A percentile compares a stretch with the other conserved stretches of the same genome.
phyloP scores from a whole-genome alignment of 2,113 vertebrate genomes.

The Dunckerocampus dactyliophorus region DNA sequence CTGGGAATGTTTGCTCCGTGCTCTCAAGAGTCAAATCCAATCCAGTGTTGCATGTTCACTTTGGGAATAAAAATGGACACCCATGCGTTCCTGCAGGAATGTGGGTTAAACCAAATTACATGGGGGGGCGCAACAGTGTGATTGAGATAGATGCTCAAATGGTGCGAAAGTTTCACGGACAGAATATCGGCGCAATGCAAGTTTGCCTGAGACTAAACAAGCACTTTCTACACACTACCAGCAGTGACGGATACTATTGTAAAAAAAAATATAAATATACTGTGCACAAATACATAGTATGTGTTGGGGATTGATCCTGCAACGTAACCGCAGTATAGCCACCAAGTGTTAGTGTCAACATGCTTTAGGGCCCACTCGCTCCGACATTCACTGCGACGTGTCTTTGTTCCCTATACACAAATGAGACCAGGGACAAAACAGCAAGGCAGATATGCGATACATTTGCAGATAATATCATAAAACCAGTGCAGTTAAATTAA shows the following conservation, averaged over 20 bases:
- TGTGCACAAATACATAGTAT: background rate
- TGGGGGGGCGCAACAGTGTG: no score
- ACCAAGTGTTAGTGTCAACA: constrained; percentile 10
- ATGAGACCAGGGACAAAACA: constrained; percentile 19
- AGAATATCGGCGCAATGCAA: constrained; percentile 15
- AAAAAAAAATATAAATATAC: background rate
- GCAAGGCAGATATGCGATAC: constrained; percentile 27
- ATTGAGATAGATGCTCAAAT: background rate
- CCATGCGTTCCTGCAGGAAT: constrained; percentile 20
- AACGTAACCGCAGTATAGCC: background rate
- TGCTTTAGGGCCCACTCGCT: constrained; percentile 12
- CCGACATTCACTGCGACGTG: constrained; percentile 25
- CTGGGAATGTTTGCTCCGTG: constrained; percentile 20
- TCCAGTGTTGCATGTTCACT: background rate
- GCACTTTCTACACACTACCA: constrained; percentile 5
- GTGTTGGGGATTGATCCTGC: background rate
- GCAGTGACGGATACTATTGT: constrained; percentile 2
- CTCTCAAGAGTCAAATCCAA: constrained; percentile 11
- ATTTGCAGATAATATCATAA: constrained; percentile 21
- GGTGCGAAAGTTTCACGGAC: constrained; percentile 10
- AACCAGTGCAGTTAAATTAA: constrained; percentile 38
- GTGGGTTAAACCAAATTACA: constrained; percentile 10
- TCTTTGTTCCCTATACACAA: constrained; percentile 13
- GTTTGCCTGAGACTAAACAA: constrained; percentile 3
- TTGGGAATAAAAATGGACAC: constrained; percentile 6